Conservation (phyloP, 2,113 vertebrate genomes). For the Spheniscus mendiculus region DNA sequence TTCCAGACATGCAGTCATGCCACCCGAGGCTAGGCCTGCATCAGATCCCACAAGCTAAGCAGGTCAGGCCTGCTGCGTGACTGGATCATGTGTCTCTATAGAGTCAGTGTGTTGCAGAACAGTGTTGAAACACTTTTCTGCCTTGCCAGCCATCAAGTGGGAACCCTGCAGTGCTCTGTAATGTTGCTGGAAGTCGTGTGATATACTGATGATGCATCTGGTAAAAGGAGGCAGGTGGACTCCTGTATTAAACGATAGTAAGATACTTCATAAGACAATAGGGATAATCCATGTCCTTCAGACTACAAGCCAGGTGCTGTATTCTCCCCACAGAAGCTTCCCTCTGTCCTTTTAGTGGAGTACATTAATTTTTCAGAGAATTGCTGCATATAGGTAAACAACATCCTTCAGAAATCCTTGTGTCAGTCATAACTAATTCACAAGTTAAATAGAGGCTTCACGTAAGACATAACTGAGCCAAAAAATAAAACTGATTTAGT, state of each 20-base stretch:
- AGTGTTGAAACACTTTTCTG: background rate
- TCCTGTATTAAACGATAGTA: background rate
- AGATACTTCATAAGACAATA: background rate
- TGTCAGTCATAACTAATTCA: background rate
- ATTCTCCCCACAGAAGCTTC: background rate
- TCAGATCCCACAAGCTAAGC: slow-evolving; percentile 1
- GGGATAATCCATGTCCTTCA: background rate
- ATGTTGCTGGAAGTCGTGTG: background rate
- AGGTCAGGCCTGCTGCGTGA: slow-evolving; percentile 34
- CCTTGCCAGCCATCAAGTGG: background rate
- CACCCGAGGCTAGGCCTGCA: background rate
- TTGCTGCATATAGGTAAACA: background rate
- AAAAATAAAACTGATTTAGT: background rate
- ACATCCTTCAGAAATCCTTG: background rate
- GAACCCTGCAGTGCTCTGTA: background rate
- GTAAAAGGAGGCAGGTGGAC: background rate
- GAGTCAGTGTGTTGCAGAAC: background rate
- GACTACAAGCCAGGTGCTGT: background rate
- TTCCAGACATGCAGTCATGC: background rate
- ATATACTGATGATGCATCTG: background rate
- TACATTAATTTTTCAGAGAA: background rate
- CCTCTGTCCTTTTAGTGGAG: background rate
- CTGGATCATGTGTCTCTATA: background rate
- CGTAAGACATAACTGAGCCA: background rate
- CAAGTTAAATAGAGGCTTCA: background rate